Evolutionary conservation across 2,888 invertebrate species (phyloP).

Genomic region (Bimastos eiseni): DNA sequence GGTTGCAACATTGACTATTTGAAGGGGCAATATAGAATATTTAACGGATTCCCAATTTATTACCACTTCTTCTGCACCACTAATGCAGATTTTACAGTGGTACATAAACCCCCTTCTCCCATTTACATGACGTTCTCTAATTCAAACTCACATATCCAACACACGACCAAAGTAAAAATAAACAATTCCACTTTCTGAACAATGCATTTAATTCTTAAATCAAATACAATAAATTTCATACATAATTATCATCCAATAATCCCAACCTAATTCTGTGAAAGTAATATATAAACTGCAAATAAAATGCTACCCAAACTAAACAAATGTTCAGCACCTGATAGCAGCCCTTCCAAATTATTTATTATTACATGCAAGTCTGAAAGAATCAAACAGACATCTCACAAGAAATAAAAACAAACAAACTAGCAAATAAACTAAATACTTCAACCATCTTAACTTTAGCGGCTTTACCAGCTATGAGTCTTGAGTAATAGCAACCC

Average conservation of each 20-base stretch:
- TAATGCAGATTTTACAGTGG: no score
- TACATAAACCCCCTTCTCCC: no score
- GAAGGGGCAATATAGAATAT: no score
- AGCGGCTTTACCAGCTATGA: not conserved
- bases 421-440: not conserved
- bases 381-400: not conserved
- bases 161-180: no score
- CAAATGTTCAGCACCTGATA: no score
- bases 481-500: not conserved
- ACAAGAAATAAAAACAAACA: not conserved
- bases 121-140: no score
- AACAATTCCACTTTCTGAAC: no score
- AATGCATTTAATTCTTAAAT: not conserved
- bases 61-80: no score
- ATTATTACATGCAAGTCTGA: not conserved
- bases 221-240: not conserved
- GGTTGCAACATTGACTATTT: no score
- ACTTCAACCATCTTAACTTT: not conserved
- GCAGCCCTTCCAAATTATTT: not conserved
- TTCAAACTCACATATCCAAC: no score
- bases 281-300: not conserved
- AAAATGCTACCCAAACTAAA: not conserved
- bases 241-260: not conserved
- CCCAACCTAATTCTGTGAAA: not conserved
- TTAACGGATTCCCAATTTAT: no score